phyloP scores from a whole-genome alignment of 2,797 vertebrate genomes.

The Philypnodon macrostomus region DNA sequence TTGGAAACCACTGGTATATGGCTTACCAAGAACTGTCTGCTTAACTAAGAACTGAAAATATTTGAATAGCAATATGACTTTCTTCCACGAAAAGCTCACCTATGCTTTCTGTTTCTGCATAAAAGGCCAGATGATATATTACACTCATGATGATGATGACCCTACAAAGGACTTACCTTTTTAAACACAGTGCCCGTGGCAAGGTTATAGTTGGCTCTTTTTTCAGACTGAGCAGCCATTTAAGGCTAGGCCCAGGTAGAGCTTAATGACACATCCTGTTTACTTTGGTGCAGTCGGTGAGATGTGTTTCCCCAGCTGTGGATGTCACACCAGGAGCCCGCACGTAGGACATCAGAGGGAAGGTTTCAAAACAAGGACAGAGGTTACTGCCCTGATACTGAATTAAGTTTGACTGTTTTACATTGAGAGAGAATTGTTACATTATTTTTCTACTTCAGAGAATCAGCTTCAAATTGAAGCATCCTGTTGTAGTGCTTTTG shows the following conservation, averaged over 20 bases:
- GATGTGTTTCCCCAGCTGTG: conserved; percentile 74
- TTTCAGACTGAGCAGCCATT: conserved; percentile 62
- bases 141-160: conserved; percentile 2
- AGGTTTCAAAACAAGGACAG: conserved; percentile 13
- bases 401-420: too few species aligned
- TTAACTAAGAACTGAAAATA: too few species aligned
- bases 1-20: too few species aligned
- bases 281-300: conserved; percentile 80
- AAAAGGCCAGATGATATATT: conserved; percentile 27
- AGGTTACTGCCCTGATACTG: too few species aligned
- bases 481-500: too few species aligned
- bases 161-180: conserved; percentile 23
- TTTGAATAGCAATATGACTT: neutral
- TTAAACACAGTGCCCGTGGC: conserved; percentile 22
- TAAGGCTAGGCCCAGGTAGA: conserved; percentile 65
- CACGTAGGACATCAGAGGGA: conserved; percentile 30
- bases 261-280: conserved; percentile 85
- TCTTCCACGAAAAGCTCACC: neutral
- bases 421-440: too few species aligned
- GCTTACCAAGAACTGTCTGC: too few species aligned
- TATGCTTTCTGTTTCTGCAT: neutral
- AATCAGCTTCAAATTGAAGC: too few species aligned
- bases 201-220: conserved; percentile 33
- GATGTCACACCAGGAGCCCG: conserved; percentile 46
- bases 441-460: too few species aligned